phyloP scores from a whole-genome alignment of 1,140 invertebrate genomes.

The Drosophila bipectinata region DNA sequence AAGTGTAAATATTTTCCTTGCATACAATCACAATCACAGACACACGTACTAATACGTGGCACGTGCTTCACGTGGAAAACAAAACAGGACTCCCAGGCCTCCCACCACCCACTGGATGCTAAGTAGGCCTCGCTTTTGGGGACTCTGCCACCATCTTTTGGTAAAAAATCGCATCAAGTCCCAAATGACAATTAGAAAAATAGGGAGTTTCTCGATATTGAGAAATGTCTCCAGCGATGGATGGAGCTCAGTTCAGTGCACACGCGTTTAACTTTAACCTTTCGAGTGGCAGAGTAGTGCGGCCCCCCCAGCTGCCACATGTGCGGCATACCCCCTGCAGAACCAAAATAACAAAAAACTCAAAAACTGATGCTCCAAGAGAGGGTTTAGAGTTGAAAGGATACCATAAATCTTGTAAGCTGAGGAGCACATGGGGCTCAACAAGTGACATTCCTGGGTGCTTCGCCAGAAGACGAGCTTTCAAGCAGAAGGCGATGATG shows the following conservation, averaged over 20 bases:
- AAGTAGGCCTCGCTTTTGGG: constrained; percentile 29
- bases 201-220: not conserved
- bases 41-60: constrained; percentile 50
- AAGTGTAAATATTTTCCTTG: constrained; percentile 78
- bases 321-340: constrained; percentile 36
- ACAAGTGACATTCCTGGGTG: constrained; percentile 30
- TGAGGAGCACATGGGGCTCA: constrained; percentile 43
- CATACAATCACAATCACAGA: constrained; percentile 32
- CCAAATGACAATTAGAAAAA: not conserved
- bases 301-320: constrained; percentile 40
- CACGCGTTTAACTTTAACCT: constrained; percentile 52
- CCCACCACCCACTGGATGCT: not conserved
- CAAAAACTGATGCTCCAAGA: constrained; percentile 26
- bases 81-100: constrained; percentile 28
- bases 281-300: constrained; percentile 19
- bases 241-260: constrained; percentile 69
- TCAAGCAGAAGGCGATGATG: not conserved
- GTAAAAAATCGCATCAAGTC: not conserved
- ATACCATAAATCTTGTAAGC: constrained; percentile 76
- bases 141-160: constrained; percentile 47
- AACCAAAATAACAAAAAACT: not conserved
- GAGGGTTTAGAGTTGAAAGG: constrained; percentile 79
- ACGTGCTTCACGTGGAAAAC: constrained; percentile 63
- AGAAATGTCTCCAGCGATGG: constrained; percentile 45
- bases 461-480: constrained; percentile 1